Evolutionary conservation across 1,140 invertebrate species (phyloP).

Genomic region (Drosophila miranda): DNA sequence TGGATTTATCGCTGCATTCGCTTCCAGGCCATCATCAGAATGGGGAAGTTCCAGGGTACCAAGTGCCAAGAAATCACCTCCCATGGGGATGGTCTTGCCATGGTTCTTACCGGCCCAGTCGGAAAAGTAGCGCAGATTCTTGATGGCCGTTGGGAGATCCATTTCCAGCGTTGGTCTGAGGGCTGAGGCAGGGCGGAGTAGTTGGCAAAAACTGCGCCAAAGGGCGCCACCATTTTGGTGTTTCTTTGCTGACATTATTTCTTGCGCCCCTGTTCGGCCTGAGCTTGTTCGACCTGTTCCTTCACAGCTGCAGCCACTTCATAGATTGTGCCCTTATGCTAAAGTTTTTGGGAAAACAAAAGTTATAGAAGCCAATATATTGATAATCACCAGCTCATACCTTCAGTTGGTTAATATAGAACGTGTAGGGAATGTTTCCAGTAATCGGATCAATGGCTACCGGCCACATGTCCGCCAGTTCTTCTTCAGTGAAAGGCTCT

Average conservation of each 20-base stretch:
- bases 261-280: conserved; percentile 41
- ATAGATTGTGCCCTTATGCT: conserved; percentile 54
- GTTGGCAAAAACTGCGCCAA: neutral
- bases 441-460: conserved; percentile 91
- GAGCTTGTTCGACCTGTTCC: conserved; percentile 40
- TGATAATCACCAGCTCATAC: conserved; percentile 71
- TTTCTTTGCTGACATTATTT: conserved; percentile 16
- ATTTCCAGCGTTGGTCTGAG: too few relatives aligned
- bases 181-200: too few relatives aligned
- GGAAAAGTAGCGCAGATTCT: too few relatives aligned
- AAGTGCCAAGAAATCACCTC: too few relatives aligned
- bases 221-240: neutral
- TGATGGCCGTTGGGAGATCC: too few relatives aligned
- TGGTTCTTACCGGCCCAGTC: too few relatives aligned
- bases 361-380: neutral
- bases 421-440: conserved; percentile 90
- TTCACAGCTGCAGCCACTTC: conserved; percentile 51
- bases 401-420: conserved; percentile 89
- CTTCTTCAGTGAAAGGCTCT: conserved; percentile 92
- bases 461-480: conserved; percentile 94
- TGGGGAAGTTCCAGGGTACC: too few relatives aligned
- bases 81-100: too few relatives aligned
- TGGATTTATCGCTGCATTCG: too few relatives aligned
- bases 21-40: too few relatives aligned
- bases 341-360: neutral